These are phyloP conservation scores for Oasisia sp. DNA, from an alignment of 2,888 invertebrate species.

Conservation along the genomic window DNA sequence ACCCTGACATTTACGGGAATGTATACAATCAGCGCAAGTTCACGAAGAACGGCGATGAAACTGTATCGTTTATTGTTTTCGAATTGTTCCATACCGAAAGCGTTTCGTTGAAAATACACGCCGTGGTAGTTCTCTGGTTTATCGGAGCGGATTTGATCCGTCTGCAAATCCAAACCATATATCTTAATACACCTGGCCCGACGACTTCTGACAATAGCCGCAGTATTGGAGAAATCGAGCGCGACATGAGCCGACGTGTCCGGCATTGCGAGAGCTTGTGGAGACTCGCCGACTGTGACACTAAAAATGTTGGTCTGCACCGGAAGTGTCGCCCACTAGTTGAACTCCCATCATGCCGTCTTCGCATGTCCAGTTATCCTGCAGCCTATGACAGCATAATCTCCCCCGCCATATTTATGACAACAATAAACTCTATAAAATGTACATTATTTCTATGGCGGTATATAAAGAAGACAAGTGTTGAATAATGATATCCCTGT, in stretches of 20 bases:
- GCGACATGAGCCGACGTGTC: not conserved
- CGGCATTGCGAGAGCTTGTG: not conserved
- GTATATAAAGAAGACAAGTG: too few species aligned
- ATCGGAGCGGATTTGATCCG: not conserved
- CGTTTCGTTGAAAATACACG: not conserved
- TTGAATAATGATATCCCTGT: too few species aligned
- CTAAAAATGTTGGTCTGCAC: not conserved
- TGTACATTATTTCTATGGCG: too few species aligned
- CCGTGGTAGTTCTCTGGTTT: not conserved
- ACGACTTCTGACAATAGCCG: not conserved
- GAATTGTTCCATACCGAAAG: not conserved
- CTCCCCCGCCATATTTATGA: not conserved
- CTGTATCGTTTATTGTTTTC: not conserved
- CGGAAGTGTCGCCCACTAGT: not conserved
- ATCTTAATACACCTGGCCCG: not conserved
- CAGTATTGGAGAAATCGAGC: not conserved
- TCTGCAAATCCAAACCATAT: not conserved
- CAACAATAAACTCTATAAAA: too few species aligned
- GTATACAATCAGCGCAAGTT: not conserved
- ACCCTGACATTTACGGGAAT: not conserved
- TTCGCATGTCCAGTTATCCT: not conserved
- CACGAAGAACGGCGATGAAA: not conserved
- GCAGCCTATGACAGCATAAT: not conserved
- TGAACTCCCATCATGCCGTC: not conserved
- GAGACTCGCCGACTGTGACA: not conserved